These are phyloP conservation scores for Bradynema listronoti DNA, from an alignment of 1,140 invertebrate species.

Conservation along the genomic window DNA sequence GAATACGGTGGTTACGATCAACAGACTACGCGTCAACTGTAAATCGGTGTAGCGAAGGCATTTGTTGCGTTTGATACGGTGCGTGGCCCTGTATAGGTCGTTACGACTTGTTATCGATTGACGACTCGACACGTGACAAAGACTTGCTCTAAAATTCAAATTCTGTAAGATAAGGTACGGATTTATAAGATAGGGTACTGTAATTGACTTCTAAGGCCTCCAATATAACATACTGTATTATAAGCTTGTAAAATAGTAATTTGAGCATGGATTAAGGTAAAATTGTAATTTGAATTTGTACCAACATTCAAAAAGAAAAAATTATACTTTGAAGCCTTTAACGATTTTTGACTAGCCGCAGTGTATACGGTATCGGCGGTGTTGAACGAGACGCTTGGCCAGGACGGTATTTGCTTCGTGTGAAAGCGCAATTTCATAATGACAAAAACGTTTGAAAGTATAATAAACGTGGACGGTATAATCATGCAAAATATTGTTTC, in stretches of 20 bases:
- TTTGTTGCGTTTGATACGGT: conserved; percentile 9
- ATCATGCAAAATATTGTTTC: conserved; percentile 51
- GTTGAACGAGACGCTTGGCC: conserved; percentile 53
- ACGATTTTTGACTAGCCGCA: conserved; percentile 46
- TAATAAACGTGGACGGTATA: conserved; percentile 43
- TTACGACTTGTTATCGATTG: conserved; percentile 14
- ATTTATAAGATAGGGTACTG: too few relatives aligned
- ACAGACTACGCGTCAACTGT: conserved; percentile 48
- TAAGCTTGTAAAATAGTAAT: too few relatives aligned
- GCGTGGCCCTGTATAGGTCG: conserved; percentile 17
- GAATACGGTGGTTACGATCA: conserved; percentile 54
- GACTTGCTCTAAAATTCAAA: conserved; percentile 43
- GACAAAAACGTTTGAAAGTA: conserved; percentile 48
- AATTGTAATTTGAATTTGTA: too few relatives aligned
- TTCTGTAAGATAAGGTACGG: too few relatives aligned
- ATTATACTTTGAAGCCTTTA: conserved; percentile 44
- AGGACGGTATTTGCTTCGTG: conserved; percentile 41
- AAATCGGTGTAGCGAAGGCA: conserved; percentile 44
- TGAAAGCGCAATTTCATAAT: conserved; percentile 46
- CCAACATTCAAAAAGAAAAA: too few relatives aligned
- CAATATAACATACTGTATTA: too few relatives aligned
- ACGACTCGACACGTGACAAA: conserved; percentile 29
- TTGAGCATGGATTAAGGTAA: too few relatives aligned
- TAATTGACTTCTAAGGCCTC: too few relatives aligned
- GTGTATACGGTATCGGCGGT: conserved; percentile 48